Percentiles rank a stretch among this genome's conserved stretches.
These are phyloP conservation scores for Botia kubotai DNA, from an alignment of 2,797 vertebrate genomes.

Conservation along the genomic window DNA sequence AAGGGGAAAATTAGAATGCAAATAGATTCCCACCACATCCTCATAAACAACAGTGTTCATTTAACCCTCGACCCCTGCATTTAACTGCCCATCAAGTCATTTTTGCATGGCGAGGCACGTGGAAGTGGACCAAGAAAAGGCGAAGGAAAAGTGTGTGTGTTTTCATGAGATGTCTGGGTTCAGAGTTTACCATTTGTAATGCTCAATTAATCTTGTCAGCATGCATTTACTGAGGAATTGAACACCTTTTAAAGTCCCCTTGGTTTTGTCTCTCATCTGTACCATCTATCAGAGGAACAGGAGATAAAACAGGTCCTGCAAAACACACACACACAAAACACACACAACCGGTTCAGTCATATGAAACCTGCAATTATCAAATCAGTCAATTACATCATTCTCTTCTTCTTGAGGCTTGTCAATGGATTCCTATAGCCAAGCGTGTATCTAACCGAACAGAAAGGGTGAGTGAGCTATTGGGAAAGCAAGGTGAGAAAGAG, in stretches of 20 bases:
- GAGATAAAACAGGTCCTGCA: background rate
- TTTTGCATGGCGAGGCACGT: slow-evolving; percentile 87
- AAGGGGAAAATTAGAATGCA: slow-evolving; percentile 97
- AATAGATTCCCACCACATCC: slow-evolving; percentile 97
- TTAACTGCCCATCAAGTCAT: slow-evolving; percentile 99
- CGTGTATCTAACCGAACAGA: background rate
- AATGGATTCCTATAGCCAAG: background rate
- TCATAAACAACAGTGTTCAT: slow-evolving; percentile 99
- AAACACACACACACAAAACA: slow-evolving; percentile 6
- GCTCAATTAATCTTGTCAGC: slow-evolving; percentile 88
- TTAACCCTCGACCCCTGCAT: slow-evolving; percentile 95
- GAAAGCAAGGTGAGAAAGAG: background rate
- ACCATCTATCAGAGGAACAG: slow-evolving; percentile 67
- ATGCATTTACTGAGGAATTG: slow-evolving; percentile 78
- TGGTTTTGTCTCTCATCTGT: slow-evolving; percentile 70
- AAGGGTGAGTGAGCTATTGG: background rate
- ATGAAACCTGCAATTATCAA: slow-evolving; percentile 28
- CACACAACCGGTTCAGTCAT: slow-evolving; percentile 5
- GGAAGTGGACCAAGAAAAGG: slow-evolving; percentile 70
- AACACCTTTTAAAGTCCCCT: slow-evolving; percentile 74
- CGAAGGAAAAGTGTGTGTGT: slow-evolving; percentile 51
- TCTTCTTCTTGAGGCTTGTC: background rate
- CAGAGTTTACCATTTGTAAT: slow-evolving; percentile 80
- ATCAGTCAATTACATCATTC: slow-evolving; percentile 20
- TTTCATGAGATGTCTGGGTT: slow-evolving; percentile 65